Percentiles rank a stretch among this genome's conserved stretches.
Evolutionary conservation across 2,888 invertebrate genomes (phyloP).

Genomic region (Listrodromus nycthemerus): DNA sequence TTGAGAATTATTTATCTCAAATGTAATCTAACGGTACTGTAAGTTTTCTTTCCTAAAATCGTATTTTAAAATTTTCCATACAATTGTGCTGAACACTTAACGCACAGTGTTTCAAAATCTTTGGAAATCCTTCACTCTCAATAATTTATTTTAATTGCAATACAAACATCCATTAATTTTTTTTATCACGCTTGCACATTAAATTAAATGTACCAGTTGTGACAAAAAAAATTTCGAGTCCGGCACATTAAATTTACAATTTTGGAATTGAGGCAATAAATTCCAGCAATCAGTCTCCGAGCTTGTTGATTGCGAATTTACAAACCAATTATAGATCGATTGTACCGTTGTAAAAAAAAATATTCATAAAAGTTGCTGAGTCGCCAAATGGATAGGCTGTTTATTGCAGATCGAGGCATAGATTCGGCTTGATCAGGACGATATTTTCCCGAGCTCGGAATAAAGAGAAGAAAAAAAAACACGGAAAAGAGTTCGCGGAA

Average conservation of each 20-base stretch:
- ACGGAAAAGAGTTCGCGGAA: neutral
- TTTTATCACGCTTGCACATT: no score
- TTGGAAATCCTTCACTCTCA: no score
- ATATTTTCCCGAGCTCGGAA: neutral
- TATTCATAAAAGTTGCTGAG: neutral
- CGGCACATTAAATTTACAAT: neutral
- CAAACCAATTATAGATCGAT: neutral
- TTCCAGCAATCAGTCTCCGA: neutral
- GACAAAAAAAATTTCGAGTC: no score
- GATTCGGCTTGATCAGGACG: neutral
- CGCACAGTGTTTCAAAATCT: no score
- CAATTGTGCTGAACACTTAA: no score
- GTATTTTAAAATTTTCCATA: no score
- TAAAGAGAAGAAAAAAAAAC: conserved; percentile 27
- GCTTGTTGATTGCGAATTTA: neutral
- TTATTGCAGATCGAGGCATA: neutral
- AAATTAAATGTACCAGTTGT: no score
- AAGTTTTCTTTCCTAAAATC: no score
- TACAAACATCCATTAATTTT: no score
- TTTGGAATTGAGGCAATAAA: neutral
- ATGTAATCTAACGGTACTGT: no score
- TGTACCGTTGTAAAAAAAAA: neutral
- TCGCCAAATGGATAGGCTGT: neutral
- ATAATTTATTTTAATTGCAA: no score
- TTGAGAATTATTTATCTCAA: no score